Evolutionary conservation across 1,140 invertebrate species (phyloP).

Genomic region (Pogonomyrmex barbatus): DNA sequence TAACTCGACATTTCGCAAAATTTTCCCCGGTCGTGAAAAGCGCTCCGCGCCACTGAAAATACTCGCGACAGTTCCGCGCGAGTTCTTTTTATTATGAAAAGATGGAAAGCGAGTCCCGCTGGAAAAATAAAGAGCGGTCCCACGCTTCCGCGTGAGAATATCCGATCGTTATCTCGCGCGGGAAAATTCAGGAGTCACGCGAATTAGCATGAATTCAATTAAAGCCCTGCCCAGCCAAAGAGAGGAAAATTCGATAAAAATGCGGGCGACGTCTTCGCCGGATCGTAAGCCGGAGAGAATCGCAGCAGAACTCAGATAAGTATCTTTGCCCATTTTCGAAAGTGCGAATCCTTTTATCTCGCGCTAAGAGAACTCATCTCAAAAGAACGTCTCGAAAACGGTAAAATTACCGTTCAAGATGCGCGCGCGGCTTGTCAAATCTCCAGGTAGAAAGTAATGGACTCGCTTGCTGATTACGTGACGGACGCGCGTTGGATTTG

Average conservation of each 20-base stretch:
- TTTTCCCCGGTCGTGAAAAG: conserved; percentile 34
- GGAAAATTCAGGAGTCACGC: conserved; percentile 43
- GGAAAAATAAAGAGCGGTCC: conserved; percentile 51
- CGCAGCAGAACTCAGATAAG: background rate
- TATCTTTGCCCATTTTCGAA: conserved; percentile 11
- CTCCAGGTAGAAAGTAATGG: conserved; percentile 41
- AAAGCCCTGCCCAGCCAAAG: background rate
- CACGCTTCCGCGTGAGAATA: conserved; percentile 11
- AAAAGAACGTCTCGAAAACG: conserved; percentile 15
- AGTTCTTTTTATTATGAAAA: conserved; percentile 53
- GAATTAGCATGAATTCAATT: conserved; percentile 57
- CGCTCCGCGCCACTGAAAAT: conserved; percentile 24
- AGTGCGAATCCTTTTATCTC: background rate
- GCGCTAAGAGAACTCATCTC: background rate
- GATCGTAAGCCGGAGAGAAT: conserved; percentile 12
- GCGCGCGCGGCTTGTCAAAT: background rate
- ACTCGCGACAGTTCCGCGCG: conserved; percentile 35
- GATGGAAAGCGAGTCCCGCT: conserved; percentile 44
- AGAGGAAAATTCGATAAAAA: conserved; percentile 46
- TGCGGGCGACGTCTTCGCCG: background rate
- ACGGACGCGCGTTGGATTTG: background rate
- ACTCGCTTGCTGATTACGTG: conserved; percentile 32
- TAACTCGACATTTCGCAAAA: conserved; percentile 35
- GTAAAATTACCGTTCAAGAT: conserved; percentile 11
- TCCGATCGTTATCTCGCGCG: conserved; percentile 50